These are phyloP conservation scores for Drosophila rubida DNA, from an alignment of 2,888 invertebrate genomes.

Conservation along the genomic window DNA sequence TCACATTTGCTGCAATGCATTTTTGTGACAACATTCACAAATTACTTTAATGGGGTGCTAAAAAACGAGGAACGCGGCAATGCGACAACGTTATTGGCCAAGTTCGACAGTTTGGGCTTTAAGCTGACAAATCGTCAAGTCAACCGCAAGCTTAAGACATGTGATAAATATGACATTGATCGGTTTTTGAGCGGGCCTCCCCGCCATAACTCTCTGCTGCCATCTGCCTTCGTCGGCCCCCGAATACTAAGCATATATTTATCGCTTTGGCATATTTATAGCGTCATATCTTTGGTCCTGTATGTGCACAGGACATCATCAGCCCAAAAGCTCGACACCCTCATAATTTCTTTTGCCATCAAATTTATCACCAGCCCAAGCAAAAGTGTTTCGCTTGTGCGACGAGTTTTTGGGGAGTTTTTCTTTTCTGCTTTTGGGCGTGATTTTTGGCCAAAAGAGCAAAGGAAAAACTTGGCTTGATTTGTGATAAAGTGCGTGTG, in stretches of 20 bases:
- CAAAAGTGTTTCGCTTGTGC: conserved; percentile 34
- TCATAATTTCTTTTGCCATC: conserved; percentile 76
- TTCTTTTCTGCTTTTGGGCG: conserved; percentile 43
- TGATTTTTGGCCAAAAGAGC: conserved; percentile 61
- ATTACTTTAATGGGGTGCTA: conserved; percentile 47
- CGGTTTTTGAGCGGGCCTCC: conserved; percentile 75
- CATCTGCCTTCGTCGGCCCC: too few species aligned
- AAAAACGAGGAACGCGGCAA: background rate
- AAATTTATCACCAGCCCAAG: conserved; percentile 72
- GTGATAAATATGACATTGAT: conserved; percentile 81
- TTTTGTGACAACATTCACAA: conserved; percentile 63
- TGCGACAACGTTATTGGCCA: background rate
- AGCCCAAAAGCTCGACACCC: conserved; percentile 65
- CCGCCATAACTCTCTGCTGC: background rate
- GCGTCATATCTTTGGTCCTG: conserved; percentile 67
- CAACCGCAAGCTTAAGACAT: conserved; percentile 57
- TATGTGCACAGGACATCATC: conserved; percentile 74
- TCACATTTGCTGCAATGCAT: conserved; percentile 58
- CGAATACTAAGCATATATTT: conserved; percentile 64
- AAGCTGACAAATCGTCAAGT: conserved; percentile 29
- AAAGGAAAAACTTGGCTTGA: conserved; percentile 71
- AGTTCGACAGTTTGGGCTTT: conserved; percentile 6
- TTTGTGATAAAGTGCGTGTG: conserved; percentile 78
- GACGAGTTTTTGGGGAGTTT: background rate
- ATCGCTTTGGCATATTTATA: conserved; percentile 76